Conservation (phyloP, 2,113 vertebrate species). For the Polyodon spathula region DNA sequence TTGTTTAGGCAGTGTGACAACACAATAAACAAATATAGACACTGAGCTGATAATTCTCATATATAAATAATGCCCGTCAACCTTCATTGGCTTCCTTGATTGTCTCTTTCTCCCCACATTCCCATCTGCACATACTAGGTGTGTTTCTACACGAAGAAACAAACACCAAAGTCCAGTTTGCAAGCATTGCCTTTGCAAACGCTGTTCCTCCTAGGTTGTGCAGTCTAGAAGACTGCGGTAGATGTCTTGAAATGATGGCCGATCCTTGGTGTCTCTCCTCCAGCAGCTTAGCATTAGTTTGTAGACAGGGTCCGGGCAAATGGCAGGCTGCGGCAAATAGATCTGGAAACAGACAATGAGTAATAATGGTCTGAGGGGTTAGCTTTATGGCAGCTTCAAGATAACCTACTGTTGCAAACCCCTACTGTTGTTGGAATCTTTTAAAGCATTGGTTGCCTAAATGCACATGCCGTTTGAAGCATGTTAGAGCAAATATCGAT, state of each 20-base stretch:
- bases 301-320: slow-evolving; percentile 79
- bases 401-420: rapidly evolving
- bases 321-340: slow-evolving; percentile 77
- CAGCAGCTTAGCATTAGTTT: slow-evolving; percentile 91
- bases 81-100: neutral
- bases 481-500: too few relatives aligned
- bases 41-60: too few relatives aligned
- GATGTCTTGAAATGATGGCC: slow-evolving; percentile 87
- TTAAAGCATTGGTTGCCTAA: too few relatives aligned
- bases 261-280: slow-evolving; percentile 85
- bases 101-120: neutral
- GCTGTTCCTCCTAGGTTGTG: slow-evolving; percentile 35
- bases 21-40: too few relatives aligned
- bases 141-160: neutral
- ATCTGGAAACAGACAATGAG: slow-evolving; percentile 46
- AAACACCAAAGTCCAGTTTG: neutral
- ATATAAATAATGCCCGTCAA: too few relatives aligned
- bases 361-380: neutral
- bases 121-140: neutral
- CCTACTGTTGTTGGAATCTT: too few relatives aligned
- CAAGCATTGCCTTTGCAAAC: neutral
- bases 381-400: too few relatives aligned
- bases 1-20: too few relatives aligned
- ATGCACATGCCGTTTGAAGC: too few relatives aligned
- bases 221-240: slow-evolving; percentile 65